phyloP scores from a whole-genome alignment of 2,888 invertebrate genomes.

The Listrodromus nycthemerus region DNA sequence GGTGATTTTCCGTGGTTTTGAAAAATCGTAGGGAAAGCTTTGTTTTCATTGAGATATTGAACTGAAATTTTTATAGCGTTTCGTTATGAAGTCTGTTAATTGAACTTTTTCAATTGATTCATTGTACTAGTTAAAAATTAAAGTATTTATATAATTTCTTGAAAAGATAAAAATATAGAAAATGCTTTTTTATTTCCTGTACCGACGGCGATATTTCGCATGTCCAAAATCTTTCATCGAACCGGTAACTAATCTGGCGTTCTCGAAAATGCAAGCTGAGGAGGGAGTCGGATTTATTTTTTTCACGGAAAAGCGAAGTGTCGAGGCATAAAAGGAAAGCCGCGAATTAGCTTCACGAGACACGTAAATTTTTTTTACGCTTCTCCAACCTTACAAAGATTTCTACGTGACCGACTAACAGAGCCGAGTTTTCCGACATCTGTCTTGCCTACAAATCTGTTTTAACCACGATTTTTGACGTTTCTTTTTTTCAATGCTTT shows the following conservation, averaged over 20 bases:
- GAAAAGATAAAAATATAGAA: too few relatives aligned
- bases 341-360: conserved; percentile 59
- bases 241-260: conserved; percentile 6
- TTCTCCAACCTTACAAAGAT: neutral
- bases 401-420: conserved; percentile 64
- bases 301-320: conserved; percentile 19
- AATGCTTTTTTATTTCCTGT: too few relatives aligned
- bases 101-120: too few relatives aligned
- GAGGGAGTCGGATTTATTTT: conserved; percentile 10
- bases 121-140: too few relatives aligned
- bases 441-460: neutral
- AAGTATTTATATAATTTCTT: too few relatives aligned
- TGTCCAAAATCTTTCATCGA: too few relatives aligned
- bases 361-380: conserved; percentile 29
- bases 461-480: neutral
- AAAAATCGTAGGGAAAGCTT: too few relatives aligned
- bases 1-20: neutral
- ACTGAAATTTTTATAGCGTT: too few relatives aligned
- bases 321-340: conserved; percentile 9
- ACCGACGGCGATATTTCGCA: too few relatives aligned
- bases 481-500: neutral
- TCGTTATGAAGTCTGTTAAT: too few relatives aligned
- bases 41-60: too few relatives aligned
- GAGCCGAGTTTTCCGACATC: conserved; percentile 48
- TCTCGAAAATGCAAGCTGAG: conserved; percentile 34